Evolutionary conservation across 2,113 vertebrate genomes (phyloP).

Genomic region (Oxyruncus cristatus): DNA sequence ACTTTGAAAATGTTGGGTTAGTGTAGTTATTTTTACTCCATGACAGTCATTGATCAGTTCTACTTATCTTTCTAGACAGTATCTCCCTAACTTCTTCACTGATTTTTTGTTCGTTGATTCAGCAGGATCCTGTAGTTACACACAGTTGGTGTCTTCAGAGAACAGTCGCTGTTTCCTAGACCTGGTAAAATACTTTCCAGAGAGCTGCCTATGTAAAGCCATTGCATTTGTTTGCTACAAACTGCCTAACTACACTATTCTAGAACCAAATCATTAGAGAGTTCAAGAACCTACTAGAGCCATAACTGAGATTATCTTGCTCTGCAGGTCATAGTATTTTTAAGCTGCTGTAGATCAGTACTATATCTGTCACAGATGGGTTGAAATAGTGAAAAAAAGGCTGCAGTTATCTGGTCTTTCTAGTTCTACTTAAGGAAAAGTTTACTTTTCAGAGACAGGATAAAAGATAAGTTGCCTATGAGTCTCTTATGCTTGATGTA

Average conservation of each 20-base stretch:
- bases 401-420: neutral
- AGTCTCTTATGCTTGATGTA: neutral
- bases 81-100: neutral
- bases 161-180: neutral
- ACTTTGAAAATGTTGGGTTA: neutral
- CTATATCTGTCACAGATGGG: neutral
- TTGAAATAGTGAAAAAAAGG: neutral
- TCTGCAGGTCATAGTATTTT: rapidly evolving
- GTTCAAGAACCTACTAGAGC: neutral
- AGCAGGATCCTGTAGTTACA: neutral
- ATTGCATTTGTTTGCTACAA: neutral
- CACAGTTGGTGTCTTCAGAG: neutral
- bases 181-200: neutral
- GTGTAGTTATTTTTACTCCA: neutral
- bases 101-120: neutral
- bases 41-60: neutral
- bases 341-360: neutral
- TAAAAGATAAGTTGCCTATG: neutral
- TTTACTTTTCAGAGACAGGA: neutral
- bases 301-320: neutral
- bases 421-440: neutral
- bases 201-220: neutral
- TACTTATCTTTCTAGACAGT: neutral
- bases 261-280: neutral
- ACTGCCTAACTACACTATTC: neutral